A percentile compares a stretch with the other conserved stretches of the same genome.
phyloP scores from a whole-genome alignment of 1,140 invertebrate species.

The Holcopasites calliopsidis region DNA sequence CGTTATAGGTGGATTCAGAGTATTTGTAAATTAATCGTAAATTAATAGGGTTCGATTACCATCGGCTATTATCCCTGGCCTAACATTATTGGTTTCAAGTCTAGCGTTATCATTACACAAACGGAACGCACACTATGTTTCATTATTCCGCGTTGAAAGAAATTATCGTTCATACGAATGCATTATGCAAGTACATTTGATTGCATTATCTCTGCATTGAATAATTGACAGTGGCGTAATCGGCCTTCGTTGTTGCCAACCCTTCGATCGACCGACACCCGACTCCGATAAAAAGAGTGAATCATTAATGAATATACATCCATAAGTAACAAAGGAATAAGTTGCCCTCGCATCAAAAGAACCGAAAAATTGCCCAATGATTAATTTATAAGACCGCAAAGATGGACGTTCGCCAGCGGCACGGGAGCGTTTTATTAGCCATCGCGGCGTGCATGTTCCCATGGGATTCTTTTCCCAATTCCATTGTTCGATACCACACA shows the following conservation, averaged over 20 bases:
- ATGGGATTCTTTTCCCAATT: conserved; percentile 12
- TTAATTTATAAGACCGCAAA: conserved; percentile 3
- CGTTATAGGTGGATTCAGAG: no score
- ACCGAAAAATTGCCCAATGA: no score
- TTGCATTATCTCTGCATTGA: neutral
- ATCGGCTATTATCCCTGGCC: no score
- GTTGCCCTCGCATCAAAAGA: no score
- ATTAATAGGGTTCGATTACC: no score
- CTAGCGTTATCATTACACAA: neutral
- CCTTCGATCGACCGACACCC: neutral
- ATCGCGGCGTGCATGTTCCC: conserved; percentile 10
- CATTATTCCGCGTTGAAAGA: neutral
- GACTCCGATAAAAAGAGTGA: no score
- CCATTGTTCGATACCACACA: conserved; percentile 37
- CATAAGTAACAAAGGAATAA: no score
- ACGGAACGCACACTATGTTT: no score
- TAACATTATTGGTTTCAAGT: neutral
- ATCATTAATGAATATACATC: no score
- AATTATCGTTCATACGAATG: neutral
- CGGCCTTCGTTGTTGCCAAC: neutral
- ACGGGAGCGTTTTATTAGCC: conserved; percentile 7
- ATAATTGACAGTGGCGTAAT: neutral
- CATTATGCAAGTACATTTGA: no score
- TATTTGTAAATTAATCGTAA: no score
- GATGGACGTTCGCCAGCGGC: neutral